Evolutionary conservation across 2,113 vertebrate species (phyloP), one percentile per base, ranked within the genome.

Genomic region (Zingel zingel): DNA sequence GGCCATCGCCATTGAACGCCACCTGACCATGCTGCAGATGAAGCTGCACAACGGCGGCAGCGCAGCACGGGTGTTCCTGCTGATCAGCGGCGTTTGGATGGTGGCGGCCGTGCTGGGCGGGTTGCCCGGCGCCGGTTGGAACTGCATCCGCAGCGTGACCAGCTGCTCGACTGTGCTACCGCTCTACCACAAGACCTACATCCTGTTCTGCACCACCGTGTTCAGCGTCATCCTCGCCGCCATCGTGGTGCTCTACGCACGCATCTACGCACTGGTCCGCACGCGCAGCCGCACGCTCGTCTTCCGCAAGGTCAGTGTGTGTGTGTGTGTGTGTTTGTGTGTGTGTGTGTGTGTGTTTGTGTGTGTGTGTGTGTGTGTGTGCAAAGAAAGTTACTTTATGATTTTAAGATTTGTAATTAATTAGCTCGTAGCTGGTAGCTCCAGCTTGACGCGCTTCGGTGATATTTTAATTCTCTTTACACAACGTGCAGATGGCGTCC

Each of bases 1-100:
- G 43, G 98, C 98, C 88, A 99, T 99, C 56, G 98, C 98, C 83
- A 98, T 98, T 0, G 98, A 99, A 91, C 95, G 98, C 67, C 98
- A 99, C 79, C 97, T 99, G 83, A 99, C 98, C 81, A 99, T 99
- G 98, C 87, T 98, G 82, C 97, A 99, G 92, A 99, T 99, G 98
- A 99, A 99, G 74, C 94, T 98, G 23, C 97, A 98, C 94, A 98
- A 98, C 56, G 96, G 95, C n/a, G 97, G 97, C 75, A 97, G 97
- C 87, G 97, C 97, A 50, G 97, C 94, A 63, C 97, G 98, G 2
- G 98, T 98, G 67, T 99, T 99, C 91, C 93, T 98, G 87, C 95
- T 99, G 16, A 99, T 99, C 94, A 98, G 97, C 8, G 96, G 96
- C 0, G 98, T 98, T 88, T 99, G 98, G 98, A 94, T 97, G 85